Conservation (phyloP, 1,140 invertebrate genomes). For the Patella vulgata region DNA sequence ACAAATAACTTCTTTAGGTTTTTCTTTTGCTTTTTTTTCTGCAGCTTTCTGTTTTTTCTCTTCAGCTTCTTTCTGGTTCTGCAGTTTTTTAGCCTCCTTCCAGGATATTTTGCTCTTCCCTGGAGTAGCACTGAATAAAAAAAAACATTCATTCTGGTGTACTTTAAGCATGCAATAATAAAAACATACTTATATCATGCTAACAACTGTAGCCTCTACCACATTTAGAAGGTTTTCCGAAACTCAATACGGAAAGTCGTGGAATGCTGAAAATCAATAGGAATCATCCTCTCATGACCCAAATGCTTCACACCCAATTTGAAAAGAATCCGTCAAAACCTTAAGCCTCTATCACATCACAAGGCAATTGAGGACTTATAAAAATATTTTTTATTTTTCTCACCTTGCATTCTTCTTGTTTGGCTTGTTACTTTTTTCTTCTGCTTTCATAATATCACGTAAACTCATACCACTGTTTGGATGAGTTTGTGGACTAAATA, state of each 20-base stretch:
- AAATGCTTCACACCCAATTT: too few relatives aligned
- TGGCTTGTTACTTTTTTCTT: constrained; percentile 14
- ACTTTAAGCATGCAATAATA: background rate
- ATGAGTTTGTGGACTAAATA: too few relatives aligned
- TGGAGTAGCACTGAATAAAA: constrained; percentile 15
- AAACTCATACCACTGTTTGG: constrained; percentile 23
- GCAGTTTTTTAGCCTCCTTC: constrained; percentile 54
- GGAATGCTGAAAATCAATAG: too few relatives aligned
- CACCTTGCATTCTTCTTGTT: too few relatives aligned
- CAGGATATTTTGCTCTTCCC: constrained; percentile 43
- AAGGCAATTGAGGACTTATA: background rate
- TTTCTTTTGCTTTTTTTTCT: background rate
- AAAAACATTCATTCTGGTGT: constrained; percentile 1
- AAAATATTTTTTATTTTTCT: too few relatives aligned
- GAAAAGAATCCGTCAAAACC: too few relatives aligned
- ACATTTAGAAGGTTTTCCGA: too few relatives aligned
- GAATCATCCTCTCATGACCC: too few relatives aligned
- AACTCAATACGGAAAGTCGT: too few relatives aligned
- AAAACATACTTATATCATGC: background rate
- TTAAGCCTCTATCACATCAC: too few relatives aligned
- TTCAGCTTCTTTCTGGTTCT: constrained; percentile 20
- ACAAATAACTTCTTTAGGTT: constrained; percentile 18
- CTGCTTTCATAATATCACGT: constrained; percentile 49
- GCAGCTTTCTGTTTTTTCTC: constrained; percentile 16
- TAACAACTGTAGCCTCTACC: too few relatives aligned